phyloP scores from a whole-genome alignment of 2,797 vertebrate species.

The Micropoecilia bifurca region DNA sequence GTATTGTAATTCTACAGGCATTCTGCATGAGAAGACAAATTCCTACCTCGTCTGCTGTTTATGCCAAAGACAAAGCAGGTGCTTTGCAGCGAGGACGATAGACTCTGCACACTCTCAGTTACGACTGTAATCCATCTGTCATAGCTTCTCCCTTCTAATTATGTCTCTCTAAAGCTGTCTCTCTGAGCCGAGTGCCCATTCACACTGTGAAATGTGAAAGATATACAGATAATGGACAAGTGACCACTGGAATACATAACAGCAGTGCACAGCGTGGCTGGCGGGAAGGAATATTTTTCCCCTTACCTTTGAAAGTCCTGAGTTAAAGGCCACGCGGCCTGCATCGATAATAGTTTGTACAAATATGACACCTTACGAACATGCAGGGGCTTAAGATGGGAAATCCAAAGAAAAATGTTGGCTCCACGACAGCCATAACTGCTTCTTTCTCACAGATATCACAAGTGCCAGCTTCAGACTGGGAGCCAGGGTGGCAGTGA shows the following conservation, averaged over 20 bases:
- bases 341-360: slow-evolving; percentile 14
- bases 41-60: slow-evolving; percentile 63
- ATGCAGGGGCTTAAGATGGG: slow-evolving; percentile 9
- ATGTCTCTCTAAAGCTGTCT: slow-evolving; percentile 66
- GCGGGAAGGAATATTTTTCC: slow-evolving; percentile 27
- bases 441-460: slow-evolving; percentile 20
- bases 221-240: slow-evolving; percentile 65
- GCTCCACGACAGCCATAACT: background rate
- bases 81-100: slow-evolving; percentile 57
- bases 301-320: slow-evolving; percentile 20
- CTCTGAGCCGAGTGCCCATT: slow-evolving; percentile 48
- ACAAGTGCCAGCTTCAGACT: slow-evolving; percentile 36
- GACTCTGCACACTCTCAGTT: slow-evolving; percentile 71
- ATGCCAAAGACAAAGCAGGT: slow-evolving; percentile 71
- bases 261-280: slow-evolving; percentile 23
- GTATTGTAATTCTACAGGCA: slow-evolving; percentile 61
- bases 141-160: slow-evolving; percentile 75
- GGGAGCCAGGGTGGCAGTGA: slow-evolving; percentile 9
- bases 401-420: slow-evolving; percentile 21
- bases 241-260: slow-evolving; percentile 65
- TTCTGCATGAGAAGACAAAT: slow-evolving; percentile 53
- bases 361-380: slow-evolving; percentile 3
- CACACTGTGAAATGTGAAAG: slow-evolving; percentile 62
- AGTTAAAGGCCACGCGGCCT: slow-evolving; percentile 10
- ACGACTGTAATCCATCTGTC: slow-evolving; percentile 78